Base-by-base conservation (phyloP, 2,888 invertebrate genomes). In the Diachrysia chrysitis region DNA sequence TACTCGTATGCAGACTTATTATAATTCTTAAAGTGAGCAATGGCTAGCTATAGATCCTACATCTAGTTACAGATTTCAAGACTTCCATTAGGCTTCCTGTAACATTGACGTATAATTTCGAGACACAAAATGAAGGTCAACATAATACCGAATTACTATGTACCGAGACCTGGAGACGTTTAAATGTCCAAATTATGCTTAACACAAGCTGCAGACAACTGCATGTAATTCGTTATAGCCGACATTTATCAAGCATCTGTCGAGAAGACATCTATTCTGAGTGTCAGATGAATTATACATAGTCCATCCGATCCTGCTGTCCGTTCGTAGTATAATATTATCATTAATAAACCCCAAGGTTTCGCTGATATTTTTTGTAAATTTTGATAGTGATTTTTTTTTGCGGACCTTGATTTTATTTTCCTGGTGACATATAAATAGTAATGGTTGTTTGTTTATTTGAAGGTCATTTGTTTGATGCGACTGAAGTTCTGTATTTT, bases 121-220 rank as follows among this genome's bases (percentile, higher is more conserved):
- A 42, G 37, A 37, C 37, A 37, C n/a, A 42, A n/a, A n/a, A 42
- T n/a, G 42, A 42, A 42, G 42, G 42, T 42, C 42, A 42, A 42
- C 3, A 51, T 21, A 48, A 10, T 64, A 66, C 48, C 66, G 55
- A 64, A 63, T 85, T 82, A 70, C 35, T 68, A 90, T 89, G 84
- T 88, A 87, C 81, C 76, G 74, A 85, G 89, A 91, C 90, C 91
- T 83, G 88, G 90, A 51, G 48, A 89, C 92, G 82, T 60, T 77
- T 73, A 90, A 92, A 94, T 91, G 88, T 83, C 77, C 74, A 82
- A 91, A 93, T 93, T 94, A 93, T 92, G 89, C 90, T 79, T 66
- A 73, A 86, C 76, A 73, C 65, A 81, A 84, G 85, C 84, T 93
- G 93, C 92, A 93, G 89, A 91, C 87, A 88, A 90, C 89, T 94